These are phyloP conservation scores for Diploptera punctata DNA, from an alignment of 2,888 invertebrate genomes.

Conservation along the genomic window DNA sequence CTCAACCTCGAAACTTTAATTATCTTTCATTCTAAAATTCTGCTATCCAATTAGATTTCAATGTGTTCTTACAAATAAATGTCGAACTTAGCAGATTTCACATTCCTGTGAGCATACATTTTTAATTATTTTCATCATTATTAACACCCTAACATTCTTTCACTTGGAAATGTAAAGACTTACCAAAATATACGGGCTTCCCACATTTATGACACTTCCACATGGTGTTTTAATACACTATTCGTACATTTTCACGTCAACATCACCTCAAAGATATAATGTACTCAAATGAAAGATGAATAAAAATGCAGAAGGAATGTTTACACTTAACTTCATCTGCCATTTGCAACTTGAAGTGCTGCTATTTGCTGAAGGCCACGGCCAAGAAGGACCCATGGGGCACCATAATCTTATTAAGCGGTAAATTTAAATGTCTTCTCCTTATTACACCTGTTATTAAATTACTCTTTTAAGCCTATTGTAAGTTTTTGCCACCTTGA, in stretches of 20 bases:
- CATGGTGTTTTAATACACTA: slow-evolving; percentile 56
- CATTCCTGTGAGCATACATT: too few relatives aligned
- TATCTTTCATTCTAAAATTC: too few relatives aligned
- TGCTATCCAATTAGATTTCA: too few relatives aligned
- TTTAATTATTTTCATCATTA: too few relatives aligned
- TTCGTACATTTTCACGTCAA: not conserved
- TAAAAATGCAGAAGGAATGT: not conserved
- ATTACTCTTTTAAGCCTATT: too few relatives aligned
- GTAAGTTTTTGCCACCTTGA: too few relatives aligned
- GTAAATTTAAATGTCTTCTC: slow-evolving; percentile 8
- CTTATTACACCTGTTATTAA: too few relatives aligned
- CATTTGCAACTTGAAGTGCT: not conserved
- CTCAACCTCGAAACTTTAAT: too few relatives aligned
- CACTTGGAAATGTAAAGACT: slow-evolving; percentile 46
- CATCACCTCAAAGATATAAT: not conserved
- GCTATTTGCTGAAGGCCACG: not conserved
- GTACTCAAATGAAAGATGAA: not conserved
- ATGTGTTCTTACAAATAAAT: too few relatives aligned
- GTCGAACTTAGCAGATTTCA: too few relatives aligned
- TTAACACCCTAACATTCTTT: not conserved
- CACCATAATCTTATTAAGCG: not conserved
- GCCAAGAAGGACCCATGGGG: too few relatives aligned
- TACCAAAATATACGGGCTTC: slow-evolving; percentile 82
- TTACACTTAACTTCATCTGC: not conserved
- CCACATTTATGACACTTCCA: slow-evolving; percentile 86